Base-by-base conservation (phyloP, 2,797 vertebrate species). In the Oryzias dopingdopingensis region DNA sequence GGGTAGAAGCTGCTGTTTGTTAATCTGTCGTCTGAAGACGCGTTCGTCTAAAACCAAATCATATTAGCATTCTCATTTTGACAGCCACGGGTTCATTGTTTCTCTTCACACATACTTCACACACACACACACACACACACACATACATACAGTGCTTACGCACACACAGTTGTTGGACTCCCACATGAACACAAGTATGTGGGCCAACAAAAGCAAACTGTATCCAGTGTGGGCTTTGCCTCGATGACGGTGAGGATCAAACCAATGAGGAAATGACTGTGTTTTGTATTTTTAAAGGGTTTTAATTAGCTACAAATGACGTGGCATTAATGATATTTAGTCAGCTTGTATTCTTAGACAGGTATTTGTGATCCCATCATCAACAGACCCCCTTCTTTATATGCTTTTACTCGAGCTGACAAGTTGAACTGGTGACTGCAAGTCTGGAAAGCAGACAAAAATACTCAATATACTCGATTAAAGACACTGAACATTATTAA, bases 141-240 rank as follows among this genome's bases (percentile, higher is more conserved):
- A 51, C 26, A 26, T 7, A 26, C 6, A 7, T 12, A 37, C 32
- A 13, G 58, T 72, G 65, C 60, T 77, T 59, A 26, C 67, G 72
- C 61, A 80, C 66, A 70, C 70, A 47, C 42, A 51, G 37, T 64
- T 56, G 62, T 61, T 56, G 14, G 26, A 63, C 79, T 72, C 83
- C 81, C 67, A 86, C 83, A 56, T 49, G 79, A 51, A 73, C 59
- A 80, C 32, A 75, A 74, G 63, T 77, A 40, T 43, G 79, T 82
- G 73, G 79, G 81, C 56, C 47, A 67, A 74, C 49, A 68, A 72
- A 80, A 63, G 72, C 65, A 72, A 72, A 81, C 60, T 64, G 74
- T 62, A 74, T 67, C 57, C 51, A 72, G 48, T 86, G 90, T 91
- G 65, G 83, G 80, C 64, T 62, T 67, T 56, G 56, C 70, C 68